Conservation (phyloP, 2,797 vertebrate species). For the Notolepis coatsorum region DNA sequence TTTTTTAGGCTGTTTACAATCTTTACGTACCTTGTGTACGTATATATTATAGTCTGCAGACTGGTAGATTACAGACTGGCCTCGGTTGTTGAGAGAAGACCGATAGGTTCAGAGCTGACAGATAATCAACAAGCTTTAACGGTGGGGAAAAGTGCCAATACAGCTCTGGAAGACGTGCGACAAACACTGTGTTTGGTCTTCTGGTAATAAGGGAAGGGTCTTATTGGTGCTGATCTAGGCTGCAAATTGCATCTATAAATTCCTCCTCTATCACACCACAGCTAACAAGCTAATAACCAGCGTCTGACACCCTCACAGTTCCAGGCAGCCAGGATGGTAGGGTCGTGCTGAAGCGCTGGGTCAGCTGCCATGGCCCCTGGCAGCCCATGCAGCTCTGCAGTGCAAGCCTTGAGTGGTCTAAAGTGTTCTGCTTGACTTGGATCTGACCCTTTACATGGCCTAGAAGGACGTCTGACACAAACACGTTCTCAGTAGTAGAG, state of each 20-base stretch:
- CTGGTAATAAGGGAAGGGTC: conserved; percentile 38
- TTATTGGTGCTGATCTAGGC: conserved; percentile 31
- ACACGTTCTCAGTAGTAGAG: too few relatives aligned
- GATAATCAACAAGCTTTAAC: conserved; percentile 27
- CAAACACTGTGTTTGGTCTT: conserved; percentile 38
- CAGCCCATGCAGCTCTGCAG: neutral
- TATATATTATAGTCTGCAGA: neutral
- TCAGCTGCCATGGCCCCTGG: neutral
- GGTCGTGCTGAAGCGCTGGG: neutral
- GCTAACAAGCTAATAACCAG: conserved; percentile 59
- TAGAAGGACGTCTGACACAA: too few relatives aligned
- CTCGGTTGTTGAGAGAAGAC: conserved; percentile 21
- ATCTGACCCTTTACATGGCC: too few relatives aligned
- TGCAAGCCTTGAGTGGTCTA: neutral
- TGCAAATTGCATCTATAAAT: conserved; percentile 61
- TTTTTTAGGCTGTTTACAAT: conserved; percentile 47
- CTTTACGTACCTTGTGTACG: too few relatives aligned
- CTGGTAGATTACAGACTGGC: conserved; percentile 12
- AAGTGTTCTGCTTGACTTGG: neutral
- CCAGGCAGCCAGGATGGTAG: neutral
- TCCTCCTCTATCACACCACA: conserved; percentile 47
- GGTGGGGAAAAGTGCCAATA: conserved; percentile 24
- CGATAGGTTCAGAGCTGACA: conserved; percentile 20
- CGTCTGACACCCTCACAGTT: neutral
- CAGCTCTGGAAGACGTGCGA: conserved; percentile 22